Percentiles rank a stretch among this genome's conserved stretches.
These are phyloP conservation scores for Corythaixoides concolor DNA, from an alignment of 2,113 vertebrate genomes.

Conservation along the genomic window DNA sequence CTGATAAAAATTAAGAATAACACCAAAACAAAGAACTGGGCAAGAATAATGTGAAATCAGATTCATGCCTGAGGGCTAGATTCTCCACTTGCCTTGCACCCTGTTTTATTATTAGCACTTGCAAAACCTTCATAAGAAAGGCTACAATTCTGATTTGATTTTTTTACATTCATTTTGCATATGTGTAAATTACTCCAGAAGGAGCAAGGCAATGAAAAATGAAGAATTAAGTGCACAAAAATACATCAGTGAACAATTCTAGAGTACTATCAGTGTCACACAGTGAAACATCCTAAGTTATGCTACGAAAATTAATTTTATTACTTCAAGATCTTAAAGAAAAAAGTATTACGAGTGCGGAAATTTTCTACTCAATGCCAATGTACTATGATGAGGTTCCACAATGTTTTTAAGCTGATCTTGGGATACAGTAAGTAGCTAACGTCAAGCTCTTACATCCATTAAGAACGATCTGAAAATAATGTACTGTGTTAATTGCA, in stretches of 20 bases:
- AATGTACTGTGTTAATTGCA: not conserved
- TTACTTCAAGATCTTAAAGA: not conserved
- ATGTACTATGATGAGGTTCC: not conserved
- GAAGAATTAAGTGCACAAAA: not conserved
- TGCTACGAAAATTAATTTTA: not conserved
- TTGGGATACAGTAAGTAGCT: not conserved
- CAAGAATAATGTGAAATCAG: not conserved
- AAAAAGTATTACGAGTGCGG: not conserved
- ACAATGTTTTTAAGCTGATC: not conserved
- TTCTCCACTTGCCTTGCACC: not conserved
- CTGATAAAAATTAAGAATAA: not conserved
- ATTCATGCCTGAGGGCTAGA: not conserved
- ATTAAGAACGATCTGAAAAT: not conserved
- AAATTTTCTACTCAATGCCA: not conserved
- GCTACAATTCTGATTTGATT: not conserved
- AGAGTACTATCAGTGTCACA: not conserved
- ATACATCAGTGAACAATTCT: not conserved
- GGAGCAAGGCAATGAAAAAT: not conserved
- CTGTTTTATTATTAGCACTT: slow-evolving; percentile 1
- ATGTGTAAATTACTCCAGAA: slow-evolving; percentile 19
- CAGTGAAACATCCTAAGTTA: not conserved
- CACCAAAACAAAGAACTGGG: not conserved
- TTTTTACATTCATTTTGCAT: slow-evolving; percentile 10
- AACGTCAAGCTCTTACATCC: not conserved
- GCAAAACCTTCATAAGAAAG: not conserved